phyloP scores from a whole-genome alignment of 2,888 invertebrate species.

The Drosophila colorata region DNA sequence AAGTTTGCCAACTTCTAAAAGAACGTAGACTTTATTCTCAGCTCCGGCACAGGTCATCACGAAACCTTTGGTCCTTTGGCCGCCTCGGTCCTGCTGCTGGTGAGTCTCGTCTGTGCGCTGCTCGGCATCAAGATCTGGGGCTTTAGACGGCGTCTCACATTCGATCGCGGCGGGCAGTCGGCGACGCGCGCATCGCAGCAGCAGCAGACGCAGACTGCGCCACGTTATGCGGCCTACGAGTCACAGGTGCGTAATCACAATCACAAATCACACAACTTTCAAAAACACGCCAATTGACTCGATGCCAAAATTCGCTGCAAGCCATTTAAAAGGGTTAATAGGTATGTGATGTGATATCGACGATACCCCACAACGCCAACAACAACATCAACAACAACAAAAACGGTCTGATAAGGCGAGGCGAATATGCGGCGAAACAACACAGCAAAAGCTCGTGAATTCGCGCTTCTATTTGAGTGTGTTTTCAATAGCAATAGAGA shows the following conservation, averaged over 20 bases:
- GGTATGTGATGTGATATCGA: constrained; percentile 52
- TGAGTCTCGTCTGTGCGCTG: constrained; percentile 79
- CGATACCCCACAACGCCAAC: constrained; percentile 16
- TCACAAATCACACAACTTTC: constrained; percentile 27
- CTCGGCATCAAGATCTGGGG: constrained; percentile 86
- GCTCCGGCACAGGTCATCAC: constrained; percentile 39
- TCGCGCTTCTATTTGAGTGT: constrained; percentile 3
- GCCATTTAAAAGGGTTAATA: constrained; percentile 65
- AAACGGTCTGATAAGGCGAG: constrained; percentile 57
- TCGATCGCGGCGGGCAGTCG: constrained; percentile 56
- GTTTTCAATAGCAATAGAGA: constrained; percentile 30
- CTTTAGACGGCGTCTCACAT: constrained; percentile 85
- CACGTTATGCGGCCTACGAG: constrained; percentile 71
- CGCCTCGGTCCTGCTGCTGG: constrained; percentile 58
- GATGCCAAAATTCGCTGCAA: constrained; percentile 52
- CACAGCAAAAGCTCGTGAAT: constrained; percentile 21
- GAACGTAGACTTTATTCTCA: not conserved
- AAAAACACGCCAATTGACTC: constrained; percentile 18
- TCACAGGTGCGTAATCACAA: constrained; percentile 60
- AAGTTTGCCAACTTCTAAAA: constrained; percentile 23
- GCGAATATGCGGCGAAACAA: constrained; percentile 19
- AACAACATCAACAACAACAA: constrained; percentile 19
- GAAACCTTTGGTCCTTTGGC: constrained; percentile 43
- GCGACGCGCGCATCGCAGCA: constrained; percentile 30
- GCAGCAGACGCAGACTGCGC: constrained; percentile 43